Conservation (phyloP, 2,888 invertebrate species). For the Myopa testacea region DNA sequence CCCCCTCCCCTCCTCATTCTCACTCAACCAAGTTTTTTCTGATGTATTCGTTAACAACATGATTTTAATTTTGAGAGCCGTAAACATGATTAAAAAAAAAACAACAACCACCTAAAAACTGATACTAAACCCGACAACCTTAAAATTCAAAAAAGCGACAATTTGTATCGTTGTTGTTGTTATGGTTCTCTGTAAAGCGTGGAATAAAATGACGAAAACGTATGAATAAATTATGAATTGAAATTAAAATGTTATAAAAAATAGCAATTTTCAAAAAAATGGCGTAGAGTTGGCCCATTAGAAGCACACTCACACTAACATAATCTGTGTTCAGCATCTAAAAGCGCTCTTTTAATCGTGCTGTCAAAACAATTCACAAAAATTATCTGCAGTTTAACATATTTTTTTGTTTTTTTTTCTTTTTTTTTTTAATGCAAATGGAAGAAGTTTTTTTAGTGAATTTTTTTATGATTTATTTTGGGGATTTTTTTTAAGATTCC, state of each 20-base stretch:
- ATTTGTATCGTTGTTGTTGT: neutral
- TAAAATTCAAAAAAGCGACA: constrained; percentile 25
- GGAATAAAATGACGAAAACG: neutral
- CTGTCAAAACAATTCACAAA: constrained; percentile 31
- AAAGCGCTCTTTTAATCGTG: constrained; percentile 21
- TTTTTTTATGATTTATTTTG: neutral
- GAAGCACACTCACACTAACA: constrained; percentile 14
- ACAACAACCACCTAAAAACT: too few relatives aligned
- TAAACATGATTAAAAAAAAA: too few relatives aligned
- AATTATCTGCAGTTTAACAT: neutral
- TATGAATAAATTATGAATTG: constrained; percentile 31
- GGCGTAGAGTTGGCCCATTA: constrained; percentile 18
- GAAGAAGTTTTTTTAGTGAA: too few relatives aligned
- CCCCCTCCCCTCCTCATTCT: too few relatives aligned
- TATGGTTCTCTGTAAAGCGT: neutral
- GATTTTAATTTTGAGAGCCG: too few relatives aligned
- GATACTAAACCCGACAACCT: neutral
- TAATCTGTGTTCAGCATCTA: constrained; percentile 16
- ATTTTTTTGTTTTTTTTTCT: neutral
- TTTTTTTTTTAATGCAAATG: too few relatives aligned
- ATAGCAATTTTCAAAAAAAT: constrained; percentile 5
- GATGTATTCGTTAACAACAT: too few relatives aligned
- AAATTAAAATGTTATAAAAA: neutral
- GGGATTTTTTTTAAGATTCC: neutral
- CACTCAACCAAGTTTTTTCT: too few relatives aligned